Conservation (phyloP, 1,140 invertebrate species). For the Drosophila willistoni region DNA sequence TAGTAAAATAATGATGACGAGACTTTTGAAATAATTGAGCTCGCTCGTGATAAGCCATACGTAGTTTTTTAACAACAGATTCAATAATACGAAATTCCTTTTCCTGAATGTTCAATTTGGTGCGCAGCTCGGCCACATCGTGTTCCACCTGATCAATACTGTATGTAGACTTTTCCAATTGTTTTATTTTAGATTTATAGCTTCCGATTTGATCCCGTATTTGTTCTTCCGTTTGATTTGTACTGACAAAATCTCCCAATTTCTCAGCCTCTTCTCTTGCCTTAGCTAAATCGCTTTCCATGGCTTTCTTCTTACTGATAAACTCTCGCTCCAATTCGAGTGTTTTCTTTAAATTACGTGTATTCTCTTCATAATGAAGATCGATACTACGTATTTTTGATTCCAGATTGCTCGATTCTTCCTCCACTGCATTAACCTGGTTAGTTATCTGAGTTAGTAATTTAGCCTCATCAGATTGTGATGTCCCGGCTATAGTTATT, state of each 20-base stretch:
- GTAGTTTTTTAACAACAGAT: slow-evolving; percentile 49
- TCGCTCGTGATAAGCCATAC: slow-evolving; percentile 46
- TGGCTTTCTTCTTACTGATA: slow-evolving; percentile 21
- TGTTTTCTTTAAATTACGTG: slow-evolving; percentile 27
- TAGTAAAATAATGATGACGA: slow-evolving; percentile 61
- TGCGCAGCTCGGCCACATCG: slow-evolving; percentile 23
- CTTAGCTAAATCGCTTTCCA: slow-evolving; percentile 37
- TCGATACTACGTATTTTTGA: slow-evolving; percentile 53
- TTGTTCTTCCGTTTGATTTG: slow-evolving; percentile 45
- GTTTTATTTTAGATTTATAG: slow-evolving; percentile 60
- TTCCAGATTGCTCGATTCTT: slow-evolving; percentile 30
- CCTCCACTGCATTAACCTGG: slow-evolving; percentile 34
- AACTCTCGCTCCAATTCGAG: slow-evolving; percentile 37
- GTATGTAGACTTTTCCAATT: slow-evolving; percentile 52
- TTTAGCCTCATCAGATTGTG: slow-evolving; percentile 22
- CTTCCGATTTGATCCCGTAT: slow-evolving; percentile 54
- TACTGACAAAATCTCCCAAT: slow-evolving; percentile 56
- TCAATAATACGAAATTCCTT: slow-evolving; percentile 19
- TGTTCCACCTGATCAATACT: slow-evolving; percentile 43
- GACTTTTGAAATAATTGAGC: slow-evolving; percentile 55
- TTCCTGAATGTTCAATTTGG: slow-evolving; percentile 11
- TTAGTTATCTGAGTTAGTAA: slow-evolving; percentile 32
- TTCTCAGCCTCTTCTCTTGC: slow-evolving; percentile 37
- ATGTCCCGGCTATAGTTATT: slow-evolving; percentile 11
- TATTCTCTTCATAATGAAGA: slow-evolving; percentile 52